Conservation (phyloP, 2,113 vertebrate genomes). For the Corydoras maculifer region DNA sequence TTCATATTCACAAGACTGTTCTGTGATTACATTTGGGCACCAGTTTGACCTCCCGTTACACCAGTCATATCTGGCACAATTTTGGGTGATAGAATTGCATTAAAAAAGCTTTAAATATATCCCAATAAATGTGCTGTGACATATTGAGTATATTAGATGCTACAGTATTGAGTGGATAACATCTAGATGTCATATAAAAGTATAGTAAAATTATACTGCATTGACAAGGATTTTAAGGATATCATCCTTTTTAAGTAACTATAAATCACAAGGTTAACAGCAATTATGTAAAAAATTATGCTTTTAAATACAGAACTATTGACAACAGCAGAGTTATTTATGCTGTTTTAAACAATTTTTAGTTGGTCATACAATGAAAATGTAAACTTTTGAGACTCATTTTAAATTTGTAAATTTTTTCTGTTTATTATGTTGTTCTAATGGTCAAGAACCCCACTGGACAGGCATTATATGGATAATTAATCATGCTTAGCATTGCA, state of each 20-base stretch:
- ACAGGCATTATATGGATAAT: too few species aligned
- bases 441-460: too few species aligned
- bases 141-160: not conserved
- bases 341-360: too few species aligned
- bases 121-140: too few species aligned
- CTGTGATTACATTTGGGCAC: conserved; percentile 40
- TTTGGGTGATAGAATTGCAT: conserved; percentile 27
- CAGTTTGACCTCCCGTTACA: conserved; percentile 28
- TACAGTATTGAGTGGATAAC: not conserved
- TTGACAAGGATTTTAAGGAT: conserved; percentile 29
- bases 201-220: conserved; percentile 33
- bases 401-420: too few species aligned
- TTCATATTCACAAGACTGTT: conserved; percentile 40
- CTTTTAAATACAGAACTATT: too few species aligned
- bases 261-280: conserved; percentile 17
- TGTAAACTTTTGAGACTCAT: too few species aligned
- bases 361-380: too few species aligned
- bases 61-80: conserved; percentile 6
- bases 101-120: not conserved
- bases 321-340: too few species aligned
- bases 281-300: not conserved
- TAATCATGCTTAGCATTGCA: too few species aligned
- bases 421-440: too few species aligned
- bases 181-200: conserved; percentile 26
- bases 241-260: conserved; percentile 15